Conservation (phyloP, 2,113 vertebrate genomes). For the Ciconia maguari region DNA sequence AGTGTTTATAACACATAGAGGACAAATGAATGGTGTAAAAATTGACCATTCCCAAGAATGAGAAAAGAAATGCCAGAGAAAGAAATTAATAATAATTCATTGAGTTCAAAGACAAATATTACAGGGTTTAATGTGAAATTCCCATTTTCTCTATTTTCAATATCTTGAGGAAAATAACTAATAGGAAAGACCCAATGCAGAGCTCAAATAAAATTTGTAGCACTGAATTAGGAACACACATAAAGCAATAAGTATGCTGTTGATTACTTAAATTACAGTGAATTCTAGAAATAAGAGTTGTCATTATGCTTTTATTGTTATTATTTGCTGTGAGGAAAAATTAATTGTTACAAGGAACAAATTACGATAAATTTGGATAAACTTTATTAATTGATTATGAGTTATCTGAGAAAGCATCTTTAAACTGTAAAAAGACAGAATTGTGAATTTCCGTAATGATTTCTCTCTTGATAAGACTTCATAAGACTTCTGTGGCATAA, state of each 20-base stretch:
- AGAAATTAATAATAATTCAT: neutral
- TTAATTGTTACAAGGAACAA: neutral
- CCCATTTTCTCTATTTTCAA: neutral
- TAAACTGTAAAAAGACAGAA: neutral
- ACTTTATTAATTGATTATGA: neutral
- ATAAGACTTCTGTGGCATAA: neutral
- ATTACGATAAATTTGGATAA: neutral
- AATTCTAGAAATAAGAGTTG: neutral
- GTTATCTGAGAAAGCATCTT: neutral
- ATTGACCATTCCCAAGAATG: neutral
- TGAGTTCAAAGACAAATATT: neutral
- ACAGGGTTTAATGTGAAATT: neutral
- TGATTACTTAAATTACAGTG: neutral
- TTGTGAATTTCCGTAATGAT: neutral
- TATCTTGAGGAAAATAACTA: neutral
- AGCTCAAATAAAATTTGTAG: neutral
- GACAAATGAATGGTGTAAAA: neutral
- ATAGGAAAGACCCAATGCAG: neutral
- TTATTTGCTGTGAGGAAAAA: neutral
- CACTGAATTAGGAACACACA: neutral
- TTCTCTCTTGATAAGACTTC: neutral
- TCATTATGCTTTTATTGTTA: neutral
- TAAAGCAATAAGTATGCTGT: neutral
- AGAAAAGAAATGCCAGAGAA: neutral
- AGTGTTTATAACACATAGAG: neutral